Evolutionary conservation across 1,140 invertebrate genomes (phyloP).

Genomic region (Macrosteles quadrilineatus): DNA sequence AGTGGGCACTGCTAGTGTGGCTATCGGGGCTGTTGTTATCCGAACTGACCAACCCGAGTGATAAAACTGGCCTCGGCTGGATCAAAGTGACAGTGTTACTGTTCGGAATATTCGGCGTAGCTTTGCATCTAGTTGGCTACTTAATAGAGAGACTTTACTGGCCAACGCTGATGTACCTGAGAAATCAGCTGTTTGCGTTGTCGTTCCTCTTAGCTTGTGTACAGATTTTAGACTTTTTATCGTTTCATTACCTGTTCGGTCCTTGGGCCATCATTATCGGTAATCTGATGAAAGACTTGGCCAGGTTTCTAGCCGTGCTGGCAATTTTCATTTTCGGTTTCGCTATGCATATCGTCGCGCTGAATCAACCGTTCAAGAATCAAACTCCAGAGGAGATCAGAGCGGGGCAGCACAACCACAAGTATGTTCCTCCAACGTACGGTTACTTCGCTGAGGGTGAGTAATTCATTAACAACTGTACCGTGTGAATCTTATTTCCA

Average conservation of each 20-base stretch:
- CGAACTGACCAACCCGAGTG: conserved; percentile 95
- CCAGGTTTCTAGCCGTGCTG: conserved; percentile 93
- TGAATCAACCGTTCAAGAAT: conserved; percentile 90
- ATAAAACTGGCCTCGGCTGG: conserved; percentile 92
- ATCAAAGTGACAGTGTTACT: conserved; percentile 89
- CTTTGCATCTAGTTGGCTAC: conserved; percentile 81
- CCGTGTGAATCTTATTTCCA: not conserved
- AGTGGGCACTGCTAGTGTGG: conserved; percentile 95
- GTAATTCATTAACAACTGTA: too few relatives aligned
- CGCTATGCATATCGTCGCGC: conserved; percentile 94
- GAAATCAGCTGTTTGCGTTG: conserved; percentile 95
- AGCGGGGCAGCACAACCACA: conserved; percentile 19
- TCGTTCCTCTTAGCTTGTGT: conserved; percentile 95
- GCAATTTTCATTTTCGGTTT: conserved; percentile 98
- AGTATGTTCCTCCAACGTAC: conserved; percentile 15
- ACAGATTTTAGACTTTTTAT: conserved; percentile 94
- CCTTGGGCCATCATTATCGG: conserved; percentile 96
- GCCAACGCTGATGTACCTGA: conserved; percentile 84
- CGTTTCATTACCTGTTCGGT: conserved; percentile 98
- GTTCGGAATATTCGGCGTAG: conserved; percentile 90
- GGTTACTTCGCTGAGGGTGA: conserved; percentile 75
- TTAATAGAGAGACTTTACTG: conserved; percentile 62
- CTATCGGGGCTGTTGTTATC: conserved; percentile 93
- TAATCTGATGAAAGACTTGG: conserved; percentile 88
- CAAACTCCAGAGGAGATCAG: conserved; percentile 55